Evolutionary conservation across 2,888 invertebrate genomes (phyloP), one percentile per base, ranked within the genome.

Genomic region (Beris morrisii): DNA sequence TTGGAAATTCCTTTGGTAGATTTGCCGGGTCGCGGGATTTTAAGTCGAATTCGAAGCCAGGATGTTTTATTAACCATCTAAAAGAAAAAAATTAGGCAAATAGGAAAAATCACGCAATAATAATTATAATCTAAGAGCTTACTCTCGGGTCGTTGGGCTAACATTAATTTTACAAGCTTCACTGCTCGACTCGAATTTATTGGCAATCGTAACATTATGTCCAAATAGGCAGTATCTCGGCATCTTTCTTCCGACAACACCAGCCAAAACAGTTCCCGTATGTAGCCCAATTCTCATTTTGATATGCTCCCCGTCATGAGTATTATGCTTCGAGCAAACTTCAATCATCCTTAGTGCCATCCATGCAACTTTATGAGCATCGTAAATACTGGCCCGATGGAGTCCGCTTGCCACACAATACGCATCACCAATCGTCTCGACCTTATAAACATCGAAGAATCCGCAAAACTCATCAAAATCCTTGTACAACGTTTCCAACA

Each of bases 251-350:
- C 96, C 96, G 4, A 97, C 96, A 0, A 97, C 94, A 0, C 96
- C 97, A 2, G 96, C 95, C 52, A 97, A 80, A 0, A 96, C 96
- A 0, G 94, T 91, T 0, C 96, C 96, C 0, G 95, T 94, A 75
- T 97, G 96, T 6, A 97, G 84, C 0, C 97, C 97, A 73, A 97
- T 96, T 57, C 97, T 86, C 96, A 97, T 96, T 93, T 89, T 88
- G 71, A 96, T 95, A 58, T 93, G 93, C 77, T 94, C 89, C 2
- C 95, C 95, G 76, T 95, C 92, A 73, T 95, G 96, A 1, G 96
- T 93, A 69, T 89, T 87, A 78, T 95, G 95, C 72, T 88, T 86
- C 2, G 90, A 87, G 75, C 96, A 95, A 0, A 92, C 92, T 73
- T 92, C 89, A 66, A 96, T 93, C 96, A 97, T 97, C 76, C 91